Evolutionary conservation across 2,888 invertebrate species (phyloP).

Genomic region (Amphiduros pacificus): DNA sequence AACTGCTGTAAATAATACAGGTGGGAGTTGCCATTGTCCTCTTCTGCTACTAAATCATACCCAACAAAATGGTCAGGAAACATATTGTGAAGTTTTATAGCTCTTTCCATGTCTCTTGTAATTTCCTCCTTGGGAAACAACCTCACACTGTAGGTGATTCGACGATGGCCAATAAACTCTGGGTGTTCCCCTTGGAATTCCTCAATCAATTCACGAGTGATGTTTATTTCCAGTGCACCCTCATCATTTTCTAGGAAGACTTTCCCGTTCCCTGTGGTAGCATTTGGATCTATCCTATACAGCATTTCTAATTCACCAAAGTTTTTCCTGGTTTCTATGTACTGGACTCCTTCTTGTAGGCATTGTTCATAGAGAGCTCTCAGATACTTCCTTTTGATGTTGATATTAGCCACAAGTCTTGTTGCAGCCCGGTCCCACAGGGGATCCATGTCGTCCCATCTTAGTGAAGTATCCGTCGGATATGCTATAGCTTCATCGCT

Average conservation of each 20-base stretch:
- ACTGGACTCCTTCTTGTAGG: conserved; percentile 29
- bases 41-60: conserved; percentile 32
- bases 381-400: conserved; percentile 22
- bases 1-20: conserved; percentile 27
- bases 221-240: conserved; percentile 10
- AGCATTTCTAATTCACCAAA: conserved; percentile 1
- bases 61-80: conserved; percentile 30
- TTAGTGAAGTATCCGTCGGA: conserved; percentile 23
- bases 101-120: conserved; percentile 17
- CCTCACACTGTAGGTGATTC: conserved; percentile 5
- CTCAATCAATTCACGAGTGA: neutral
- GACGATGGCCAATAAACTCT: conserved; percentile 8
- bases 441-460: conserved; percentile 26
- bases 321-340: conserved; percentile 13
- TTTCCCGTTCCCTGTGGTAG: conserved; percentile 1
- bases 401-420: conserved; percentile 23
- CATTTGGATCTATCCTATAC: conserved; percentile 12
- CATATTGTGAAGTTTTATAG: conserved; percentile 19
- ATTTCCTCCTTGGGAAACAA: neutral
- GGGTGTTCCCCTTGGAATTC: conserved; percentile 7
- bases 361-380: conserved; percentile 21
- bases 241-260: neutral
- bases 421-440: conserved; percentile 24
- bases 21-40: conserved; percentile 30
- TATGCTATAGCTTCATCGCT: conserved; percentile 14